Evolutionary conservation across 1,140 invertebrate genomes (phyloP).

Genomic region (Notospermus geniculatus): DNA sequence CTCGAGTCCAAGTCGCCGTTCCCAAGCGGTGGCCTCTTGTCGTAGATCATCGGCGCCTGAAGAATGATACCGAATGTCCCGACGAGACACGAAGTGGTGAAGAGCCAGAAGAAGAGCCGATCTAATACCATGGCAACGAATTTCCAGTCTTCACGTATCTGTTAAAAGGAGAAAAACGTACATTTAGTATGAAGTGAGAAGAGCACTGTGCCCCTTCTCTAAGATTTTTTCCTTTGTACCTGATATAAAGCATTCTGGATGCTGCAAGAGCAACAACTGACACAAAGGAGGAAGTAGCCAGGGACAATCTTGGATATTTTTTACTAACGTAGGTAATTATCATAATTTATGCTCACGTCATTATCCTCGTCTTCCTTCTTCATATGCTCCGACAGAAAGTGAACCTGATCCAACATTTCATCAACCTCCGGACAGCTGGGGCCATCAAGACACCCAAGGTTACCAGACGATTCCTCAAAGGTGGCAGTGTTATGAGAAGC

Average conservation of each 20-base stretch:
- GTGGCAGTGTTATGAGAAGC: too few species aligned
- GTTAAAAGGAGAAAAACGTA: slow-evolving; percentile 8
- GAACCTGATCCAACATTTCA: slow-evolving; percentile 86
- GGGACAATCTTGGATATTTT: not conserved
- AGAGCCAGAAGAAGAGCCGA: slow-evolving; percentile 91
- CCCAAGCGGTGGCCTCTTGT: slow-evolving; percentile 57
- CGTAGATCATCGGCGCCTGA: slow-evolving; percentile 89
- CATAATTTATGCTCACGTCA: slow-evolving; percentile 11
- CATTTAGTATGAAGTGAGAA: not conserved
- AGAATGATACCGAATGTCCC: slow-evolving; percentile 75
- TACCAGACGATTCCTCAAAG: too few species aligned
- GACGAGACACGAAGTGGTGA: slow-evolving; percentile 84
- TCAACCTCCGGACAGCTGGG: slow-evolving; percentile 72
- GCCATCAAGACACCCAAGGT: too few species aligned
- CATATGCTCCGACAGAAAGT: slow-evolving; percentile 96
- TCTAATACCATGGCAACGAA: slow-evolving; percentile 98
- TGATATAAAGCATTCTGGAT: not conserved
- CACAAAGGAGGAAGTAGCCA: not conserved
- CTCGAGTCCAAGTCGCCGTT: not conserved
- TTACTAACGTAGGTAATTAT: not conserved
- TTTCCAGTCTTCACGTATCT: slow-evolving; percentile 78
- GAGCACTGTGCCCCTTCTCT: not conserved
- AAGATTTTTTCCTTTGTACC: not conserved
- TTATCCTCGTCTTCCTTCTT: slow-evolving; percentile 60
- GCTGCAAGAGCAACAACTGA: not conserved